Conservation (phyloP, 1,140 invertebrate species). For the Muscidifurax raptorellus region DNA sequence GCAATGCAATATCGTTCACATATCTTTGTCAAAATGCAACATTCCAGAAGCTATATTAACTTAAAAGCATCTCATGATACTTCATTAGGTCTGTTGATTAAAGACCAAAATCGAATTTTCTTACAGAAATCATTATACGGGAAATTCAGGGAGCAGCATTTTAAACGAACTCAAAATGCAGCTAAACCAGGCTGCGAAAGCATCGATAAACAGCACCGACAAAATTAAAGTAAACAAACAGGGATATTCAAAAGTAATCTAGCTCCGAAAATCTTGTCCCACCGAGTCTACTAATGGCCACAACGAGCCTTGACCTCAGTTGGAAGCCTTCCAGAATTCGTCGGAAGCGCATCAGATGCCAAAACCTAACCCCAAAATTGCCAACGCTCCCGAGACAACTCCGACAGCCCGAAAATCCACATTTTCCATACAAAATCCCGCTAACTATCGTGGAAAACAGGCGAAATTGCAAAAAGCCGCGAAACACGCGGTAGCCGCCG, state of each 20-base stretch:
- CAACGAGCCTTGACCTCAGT: not conserved
- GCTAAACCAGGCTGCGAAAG: too few species aligned
- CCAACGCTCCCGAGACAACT: not conserved
- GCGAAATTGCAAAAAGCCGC: not conserved
- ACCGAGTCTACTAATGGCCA: not conserved
- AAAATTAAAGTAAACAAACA: not conserved
- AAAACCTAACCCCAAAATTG: not conserved
- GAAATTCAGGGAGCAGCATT: too few species aligned
- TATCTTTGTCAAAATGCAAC: too few species aligned
- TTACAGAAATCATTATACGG: too few species aligned
- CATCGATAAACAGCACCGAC: not conserved
- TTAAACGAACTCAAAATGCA: too few species aligned
- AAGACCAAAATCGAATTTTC: too few species aligned
- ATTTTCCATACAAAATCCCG: not conserved
- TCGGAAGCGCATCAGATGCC: not conserved
- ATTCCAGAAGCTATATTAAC: too few species aligned
- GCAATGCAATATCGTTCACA: too few species aligned
- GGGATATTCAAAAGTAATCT: not conserved
- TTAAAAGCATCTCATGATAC: too few species aligned
- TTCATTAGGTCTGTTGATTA: too few species aligned
- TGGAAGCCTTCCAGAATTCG: not conserved
- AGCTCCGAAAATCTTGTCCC: not conserved
- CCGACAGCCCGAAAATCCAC: not conserved
- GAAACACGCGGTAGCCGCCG: not conserved
- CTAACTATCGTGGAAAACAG: not conserved